phyloP scores from a whole-genome alignment of 2,888 invertebrate species.

The Netelia melanura region DNA sequence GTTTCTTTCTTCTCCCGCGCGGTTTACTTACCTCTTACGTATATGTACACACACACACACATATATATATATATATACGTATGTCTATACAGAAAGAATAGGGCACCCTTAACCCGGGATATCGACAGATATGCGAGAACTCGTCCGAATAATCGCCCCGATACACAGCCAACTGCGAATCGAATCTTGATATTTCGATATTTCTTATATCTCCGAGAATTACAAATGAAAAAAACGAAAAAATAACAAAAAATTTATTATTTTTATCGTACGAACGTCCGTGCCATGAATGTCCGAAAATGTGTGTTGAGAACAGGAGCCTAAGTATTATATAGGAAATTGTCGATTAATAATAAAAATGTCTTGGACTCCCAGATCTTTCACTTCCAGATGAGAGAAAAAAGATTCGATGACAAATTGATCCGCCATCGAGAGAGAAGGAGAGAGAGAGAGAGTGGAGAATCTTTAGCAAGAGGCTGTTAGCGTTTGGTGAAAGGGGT shows the following conservation, averaged over 20 bases:
- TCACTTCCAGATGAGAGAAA: slow-evolving; percentile 54
- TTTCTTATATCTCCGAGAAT: background rate
- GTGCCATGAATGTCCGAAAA: background rate
- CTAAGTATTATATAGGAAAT: background rate
- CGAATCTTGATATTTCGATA: slow-evolving; percentile 15
- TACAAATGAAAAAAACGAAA: background rate
- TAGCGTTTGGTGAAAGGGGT: slow-evolving; percentile 53
- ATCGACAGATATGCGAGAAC: slow-evolving; percentile 46
- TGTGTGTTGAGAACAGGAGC: background rate
- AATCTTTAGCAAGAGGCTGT: slow-evolving; percentile 53
- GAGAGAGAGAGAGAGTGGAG: slow-evolving; percentile 36
- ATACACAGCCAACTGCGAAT: slow-evolving; percentile 47
- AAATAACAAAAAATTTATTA: background rate
- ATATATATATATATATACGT: slow-evolving; percentile 19
- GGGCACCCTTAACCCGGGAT: slow-evolving; percentile 23
- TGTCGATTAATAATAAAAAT: slow-evolving; percentile 60
- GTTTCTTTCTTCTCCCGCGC: slow-evolving; percentile 76
- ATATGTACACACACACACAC: background rate
- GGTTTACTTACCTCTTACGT: slow-evolving; percentile 32
- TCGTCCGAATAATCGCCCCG: slow-evolving; percentile 56
- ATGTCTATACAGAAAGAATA: background rate
- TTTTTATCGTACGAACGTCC: background rate
- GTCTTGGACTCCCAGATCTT: slow-evolving; percentile 52
- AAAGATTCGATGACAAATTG: slow-evolving; percentile 65
- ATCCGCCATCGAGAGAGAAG: slow-evolving; percentile 28